Percentiles rank a stretch among this genome's conserved stretches.
phyloP scores from a whole-genome alignment of 1,140 invertebrate species.

The Drosophila teissieri region DNA sequence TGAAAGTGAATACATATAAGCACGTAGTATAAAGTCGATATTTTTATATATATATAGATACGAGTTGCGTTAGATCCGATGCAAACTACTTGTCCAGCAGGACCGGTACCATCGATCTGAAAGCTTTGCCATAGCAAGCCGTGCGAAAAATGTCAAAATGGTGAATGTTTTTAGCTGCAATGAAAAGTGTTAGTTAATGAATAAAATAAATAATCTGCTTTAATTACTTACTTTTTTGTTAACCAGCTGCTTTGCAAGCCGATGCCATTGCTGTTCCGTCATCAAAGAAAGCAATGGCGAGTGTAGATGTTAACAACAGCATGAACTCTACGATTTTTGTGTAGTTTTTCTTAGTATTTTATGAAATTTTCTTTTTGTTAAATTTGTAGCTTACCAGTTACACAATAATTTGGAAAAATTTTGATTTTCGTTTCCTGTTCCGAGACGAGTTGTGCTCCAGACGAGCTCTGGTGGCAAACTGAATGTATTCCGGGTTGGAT shows the following conservation, averaged over 20 bases:
- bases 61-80: neutral
- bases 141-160: too few relatives aligned
- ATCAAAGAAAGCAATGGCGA: neutral
- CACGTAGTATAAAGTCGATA: neutral
- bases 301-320: neutral
- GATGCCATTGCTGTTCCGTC: neutral
- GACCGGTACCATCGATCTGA: neutral
- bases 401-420: neutral
- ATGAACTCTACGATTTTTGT: neutral
- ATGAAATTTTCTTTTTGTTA: neutral
- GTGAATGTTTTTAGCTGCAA: too few relatives aligned
- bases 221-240: too few relatives aligned
- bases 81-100: neutral
- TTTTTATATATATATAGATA: neutral
- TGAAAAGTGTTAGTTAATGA: too few relatives aligned
- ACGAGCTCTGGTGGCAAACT: constrained; percentile 32
- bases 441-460: constrained; percentile 8
- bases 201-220: too few relatives aligned
- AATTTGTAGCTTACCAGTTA: neutral
- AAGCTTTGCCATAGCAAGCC: too few relatives aligned
- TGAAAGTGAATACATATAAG: neutral
- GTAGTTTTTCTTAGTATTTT: neutral
- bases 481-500: neutral
- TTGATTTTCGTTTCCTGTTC: neutral
- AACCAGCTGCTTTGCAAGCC: too few relatives aligned